Evolutionary conservation across 2,797 vertebrate species (phyloP), one percentile per base, ranked within the genome.

Genomic region (Xenentodon cancila): DNA sequence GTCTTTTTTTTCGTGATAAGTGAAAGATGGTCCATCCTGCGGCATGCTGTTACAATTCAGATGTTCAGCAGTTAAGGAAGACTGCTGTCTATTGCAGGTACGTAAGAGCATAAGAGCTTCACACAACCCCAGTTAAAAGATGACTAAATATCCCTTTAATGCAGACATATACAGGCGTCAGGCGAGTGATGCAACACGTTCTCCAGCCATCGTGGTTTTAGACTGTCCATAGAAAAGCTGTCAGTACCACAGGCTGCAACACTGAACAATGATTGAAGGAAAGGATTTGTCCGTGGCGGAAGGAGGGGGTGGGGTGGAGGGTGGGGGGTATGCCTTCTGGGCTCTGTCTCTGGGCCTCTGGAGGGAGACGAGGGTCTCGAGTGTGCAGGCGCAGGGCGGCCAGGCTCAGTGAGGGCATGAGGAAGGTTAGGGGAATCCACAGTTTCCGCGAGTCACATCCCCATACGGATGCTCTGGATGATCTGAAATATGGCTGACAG

Each of bases 401-500:
- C 75, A 48, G 81, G 59, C 70, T 71, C 73, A 69, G 59, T 71
- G 85, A 84, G 71, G 75, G 77, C 73, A 75, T 54, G 77, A 19
- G 53, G 59, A 43, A 56, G 70, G 62, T 32, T 40, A 5, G 0
- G n/a, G 30, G 57, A 40, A 60, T 75, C 72, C 16, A 32, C 50
- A 60, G 18, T 57, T 25, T 69, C 53, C 57, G 47, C 30, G 46
- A 55, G 80, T 95, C 92, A 94, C 92, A 94, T 93, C 65, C 93
- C 93, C 92, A 93, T 93, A 17, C 92, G 89, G 71, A 94, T 94
- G 74, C 93, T 93, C 89, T 94, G 93, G 77, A 94, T 94, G 72
- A 94, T 93, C 92, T 94, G 93, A 85, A 93, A 94, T 84, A 93
- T 93, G 53, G 93, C 92, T 94, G 80, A 68, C 44, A 77, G 65